Evolutionary conservation across 2,113 vertebrate species (phyloP), one percentile per base, ranked within the genome.

Genomic region (Nothocercus nigrocapillus): DNA sequence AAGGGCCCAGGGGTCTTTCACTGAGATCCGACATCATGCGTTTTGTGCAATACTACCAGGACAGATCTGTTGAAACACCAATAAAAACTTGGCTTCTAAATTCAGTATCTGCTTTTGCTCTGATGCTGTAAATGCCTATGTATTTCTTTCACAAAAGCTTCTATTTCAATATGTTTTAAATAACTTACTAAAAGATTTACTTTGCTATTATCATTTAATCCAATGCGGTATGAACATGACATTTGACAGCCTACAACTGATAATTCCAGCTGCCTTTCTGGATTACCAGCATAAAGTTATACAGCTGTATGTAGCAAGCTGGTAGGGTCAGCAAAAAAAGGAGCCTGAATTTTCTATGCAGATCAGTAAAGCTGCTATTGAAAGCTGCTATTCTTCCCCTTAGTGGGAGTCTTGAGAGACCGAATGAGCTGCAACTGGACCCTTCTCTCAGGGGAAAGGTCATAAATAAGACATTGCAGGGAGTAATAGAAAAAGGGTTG

Each of bases 241-340:
- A 92, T 89, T 91, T 96, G 83, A 96, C 64, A 97, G 64, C 42
- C 80, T 86, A 61, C 63, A 58, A 53, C 67, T 95, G 75, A 95
- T 91, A 96, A 97, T 92, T 94, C 64, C 69, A 93, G 49, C 85
- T 87, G 90, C 72, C 77, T 95, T 90, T 93, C 81, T 94, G 88
- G 81, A 97, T 97, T 94, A 94, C 3, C 3, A 96, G 77, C 38
- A 83, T 61, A 80, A 72, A 81, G 63, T 97, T 93, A 93, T 94
- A 66, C 67, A 96, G 76, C 58, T 24, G 6, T 64, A 89, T 93
- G 58, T 85, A 74, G 69, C 44, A 82, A 91, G 86, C 25, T 32
- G 87, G 62, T 51, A 80, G n/a, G 42, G 62, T 96, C 92, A 97
- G 94, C 85, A 93, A 62, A 96, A 88, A 66, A 66, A 59, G 24